These are phyloP conservation scores for Drosophila dunni DNA, from an alignment of 1,140 invertebrate genomes.

Conservation along the genomic window DNA sequence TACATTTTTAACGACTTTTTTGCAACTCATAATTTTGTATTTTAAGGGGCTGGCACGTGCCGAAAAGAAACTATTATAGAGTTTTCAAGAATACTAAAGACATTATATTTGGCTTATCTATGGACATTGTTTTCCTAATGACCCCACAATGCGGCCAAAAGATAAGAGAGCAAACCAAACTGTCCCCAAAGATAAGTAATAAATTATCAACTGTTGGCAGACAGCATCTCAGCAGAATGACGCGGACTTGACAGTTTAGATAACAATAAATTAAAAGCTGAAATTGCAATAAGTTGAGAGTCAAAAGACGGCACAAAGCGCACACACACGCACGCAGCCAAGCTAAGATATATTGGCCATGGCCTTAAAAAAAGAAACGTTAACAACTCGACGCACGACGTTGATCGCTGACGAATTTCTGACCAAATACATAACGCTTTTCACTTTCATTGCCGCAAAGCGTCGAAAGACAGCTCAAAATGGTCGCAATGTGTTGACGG, in stretches of 20 bases:
- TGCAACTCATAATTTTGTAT: not conserved
- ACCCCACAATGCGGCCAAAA: constrained; percentile 29
- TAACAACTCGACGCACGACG: constrained; percentile 20
- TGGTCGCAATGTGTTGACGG: constrained; percentile 32
- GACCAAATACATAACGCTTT: constrained; percentile 48
- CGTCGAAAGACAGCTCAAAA: constrained; percentile 32
- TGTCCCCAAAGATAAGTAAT: constrained; percentile 32
- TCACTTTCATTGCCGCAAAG: constrained; percentile 73
- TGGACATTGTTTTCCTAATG: constrained; percentile 42
- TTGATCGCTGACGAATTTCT: constrained; percentile 66
- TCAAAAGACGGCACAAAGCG: not conserved
- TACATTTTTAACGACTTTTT: constrained; percentile 24
- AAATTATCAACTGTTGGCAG: constrained; percentile 13
- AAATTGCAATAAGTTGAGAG: constrained; percentile 28
- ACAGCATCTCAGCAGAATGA: constrained; percentile 29
- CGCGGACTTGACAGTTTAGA: constrained; percentile 32
- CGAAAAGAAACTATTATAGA: not conserved
- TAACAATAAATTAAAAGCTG: constrained; percentile 16
- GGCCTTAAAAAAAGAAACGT: constrained; percentile 34
- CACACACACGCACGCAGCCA: not conserved
- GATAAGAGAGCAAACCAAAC: constrained; percentile 14
- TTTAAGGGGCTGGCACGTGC: constrained; percentile 23
- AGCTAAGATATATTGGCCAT: constrained; percentile 46
- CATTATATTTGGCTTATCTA: constrained; percentile 22
- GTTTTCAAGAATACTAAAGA: constrained; percentile 6